Percentiles rank a stretch among this genome's conserved stretches.
phyloP scores from a whole-genome alignment of 37 sponge, comb jelly and placozoan species.

The Beroe ovata region DNA sequence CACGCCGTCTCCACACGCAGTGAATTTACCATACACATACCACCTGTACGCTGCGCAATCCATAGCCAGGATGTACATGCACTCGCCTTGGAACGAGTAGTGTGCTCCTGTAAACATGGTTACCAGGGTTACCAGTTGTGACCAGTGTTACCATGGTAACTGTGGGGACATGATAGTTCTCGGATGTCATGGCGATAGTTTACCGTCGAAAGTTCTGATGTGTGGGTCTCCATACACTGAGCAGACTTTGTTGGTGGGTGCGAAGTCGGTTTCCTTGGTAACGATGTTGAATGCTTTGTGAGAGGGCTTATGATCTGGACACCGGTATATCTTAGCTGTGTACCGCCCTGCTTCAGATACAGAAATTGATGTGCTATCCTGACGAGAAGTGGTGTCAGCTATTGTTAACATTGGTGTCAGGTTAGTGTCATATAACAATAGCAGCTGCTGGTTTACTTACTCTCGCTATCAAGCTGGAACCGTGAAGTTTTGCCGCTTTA shows the following conservation, averaged over 20 bases:
- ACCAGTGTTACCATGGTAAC: constrained; percentile 6
- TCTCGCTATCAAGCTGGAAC: too few relatives aligned
- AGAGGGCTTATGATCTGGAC: not conserved
- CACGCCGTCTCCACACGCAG: not conserved
- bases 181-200: too few relatives aligned
- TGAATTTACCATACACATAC: constrained; percentile 5
- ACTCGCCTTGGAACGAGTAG: constrained; percentile 24
- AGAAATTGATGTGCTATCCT: not conserved
- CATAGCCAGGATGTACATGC: not conserved
- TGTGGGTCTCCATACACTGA: constrained; percentile 12
- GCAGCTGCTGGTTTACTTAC: too few relatives aligned
- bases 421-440: too few relatives aligned
- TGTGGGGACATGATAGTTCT: too few relatives aligned
- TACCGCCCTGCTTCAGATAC: constrained; percentile 16
- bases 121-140: not conserved
- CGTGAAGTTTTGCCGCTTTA: not conserved
- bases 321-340: not conserved
- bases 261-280: constrained; percentile 9
- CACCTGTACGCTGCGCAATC: not conserved
- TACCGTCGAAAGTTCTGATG: constrained; percentile 10
- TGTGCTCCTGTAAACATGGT: not conserved
- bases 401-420: too few relatives aligned
- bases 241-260: not conserved
- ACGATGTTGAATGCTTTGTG: not conserved
- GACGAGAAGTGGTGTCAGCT: too few relatives aligned